Percentiles rank a stretch among this genome's conserved stretches.
phyloP scores from a whole-genome alignment of 2,113 vertebrate genomes.

The Microcebus lehilahytsara region DNA sequence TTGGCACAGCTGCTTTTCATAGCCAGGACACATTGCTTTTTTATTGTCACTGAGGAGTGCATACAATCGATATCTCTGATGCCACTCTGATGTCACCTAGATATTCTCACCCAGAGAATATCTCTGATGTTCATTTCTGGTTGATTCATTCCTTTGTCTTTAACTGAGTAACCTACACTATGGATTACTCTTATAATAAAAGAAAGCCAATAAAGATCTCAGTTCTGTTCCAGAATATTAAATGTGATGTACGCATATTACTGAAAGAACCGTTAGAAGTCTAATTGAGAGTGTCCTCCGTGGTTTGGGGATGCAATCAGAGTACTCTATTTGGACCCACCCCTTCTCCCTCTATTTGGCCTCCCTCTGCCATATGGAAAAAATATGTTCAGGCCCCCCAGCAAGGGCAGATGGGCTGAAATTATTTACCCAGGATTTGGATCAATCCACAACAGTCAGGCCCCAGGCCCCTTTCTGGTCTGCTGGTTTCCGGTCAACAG shows the following conservation, averaged over 20 bases:
- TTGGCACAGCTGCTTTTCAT: not conserved
- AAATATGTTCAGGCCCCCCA: not conserved
- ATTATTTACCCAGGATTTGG: not conserved
- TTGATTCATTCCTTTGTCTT: not conserved
- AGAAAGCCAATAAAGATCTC: not conserved
- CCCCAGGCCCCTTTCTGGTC: not conserved
- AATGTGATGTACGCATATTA: not conserved
- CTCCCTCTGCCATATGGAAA: not conserved
- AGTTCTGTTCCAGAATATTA: not conserved
- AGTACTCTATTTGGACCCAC: not conserved
- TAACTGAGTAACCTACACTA: not conserved
- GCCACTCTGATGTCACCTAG: too few relatives aligned
- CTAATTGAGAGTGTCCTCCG: not conserved
- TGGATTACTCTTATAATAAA: not conserved
- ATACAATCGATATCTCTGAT: not conserved
- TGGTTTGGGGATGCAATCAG: not conserved
- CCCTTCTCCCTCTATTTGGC: not conserved
- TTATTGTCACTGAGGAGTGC: not conserved
- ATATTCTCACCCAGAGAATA: too few relatives aligned
- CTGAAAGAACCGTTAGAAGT: not conserved
- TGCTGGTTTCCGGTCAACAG: not conserved
- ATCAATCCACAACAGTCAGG: not conserved
- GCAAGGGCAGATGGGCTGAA: not conserved
- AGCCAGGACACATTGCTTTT: not conserved
- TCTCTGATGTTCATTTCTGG: constrained; percentile 29